A percentile compares a stretch with the other conserved stretches of the same genome.
These are phyloP conservation scores for Liopterus haemorrhoidalis DNA, from an alignment of 2,888 invertebrate species.

Conservation along the genomic window DNA sequence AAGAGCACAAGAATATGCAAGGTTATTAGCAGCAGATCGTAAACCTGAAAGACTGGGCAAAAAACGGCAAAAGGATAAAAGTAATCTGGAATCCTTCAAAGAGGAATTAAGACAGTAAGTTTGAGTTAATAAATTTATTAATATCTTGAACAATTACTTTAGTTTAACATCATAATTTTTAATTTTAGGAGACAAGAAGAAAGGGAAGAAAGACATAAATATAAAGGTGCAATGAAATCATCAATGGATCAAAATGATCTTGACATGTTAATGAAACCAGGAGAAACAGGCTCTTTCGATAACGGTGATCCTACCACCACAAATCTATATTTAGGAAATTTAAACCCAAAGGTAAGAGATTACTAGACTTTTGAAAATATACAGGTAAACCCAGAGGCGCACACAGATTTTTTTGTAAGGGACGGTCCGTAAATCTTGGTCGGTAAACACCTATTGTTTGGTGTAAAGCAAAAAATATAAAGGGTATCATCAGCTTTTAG, in stretches of 20 bases:
- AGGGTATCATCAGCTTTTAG: too few relatives aligned
- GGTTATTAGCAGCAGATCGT: slow-evolving; percentile 56
- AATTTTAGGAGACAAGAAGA: slow-evolving; percentile 87
- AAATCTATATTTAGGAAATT: slow-evolving; percentile 93
- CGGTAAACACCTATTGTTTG: too few relatives aligned
- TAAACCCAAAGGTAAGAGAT: slow-evolving; percentile 81
- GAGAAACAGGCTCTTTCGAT: slow-evolving; percentile 76
- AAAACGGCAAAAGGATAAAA: slow-evolving; percentile 78
- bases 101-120: slow-evolving; percentile 91
- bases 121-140: background rate
- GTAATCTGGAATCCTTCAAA: slow-evolving; percentile 95
- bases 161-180: slow-evolving; percentile 12
- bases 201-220: slow-evolving; percentile 89
- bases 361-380: too few relatives aligned
- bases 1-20: slow-evolving; percentile 64
- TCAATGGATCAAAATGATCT: slow-evolving; percentile 45
- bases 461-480: slow-evolving; percentile 14
- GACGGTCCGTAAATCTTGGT: too few relatives aligned
- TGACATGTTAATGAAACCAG: slow-evolving; percentile 44
- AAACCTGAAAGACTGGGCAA: slow-evolving; percentile 60
- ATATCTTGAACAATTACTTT: background rate
- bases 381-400: too few relatives aligned
- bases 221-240: slow-evolving; percentile 66
- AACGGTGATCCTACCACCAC: slow-evolving; percentile 97
- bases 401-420: background rate